Evolutionary conservation across 1,140 invertebrate species (phyloP).

Genomic region (Monomorium pharaonis): DNA sequence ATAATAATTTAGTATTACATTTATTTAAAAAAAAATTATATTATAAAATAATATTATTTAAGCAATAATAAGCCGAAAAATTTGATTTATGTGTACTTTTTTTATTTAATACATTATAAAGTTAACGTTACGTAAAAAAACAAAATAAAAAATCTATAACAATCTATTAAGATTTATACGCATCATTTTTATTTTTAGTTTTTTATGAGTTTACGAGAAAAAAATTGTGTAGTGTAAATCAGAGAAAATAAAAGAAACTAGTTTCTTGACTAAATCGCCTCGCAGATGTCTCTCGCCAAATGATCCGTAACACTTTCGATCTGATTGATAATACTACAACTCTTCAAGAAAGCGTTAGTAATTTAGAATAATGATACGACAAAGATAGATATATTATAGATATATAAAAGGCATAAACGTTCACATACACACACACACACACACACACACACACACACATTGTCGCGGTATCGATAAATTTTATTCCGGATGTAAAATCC

Average conservation of each 20-base stretch:
- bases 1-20: neutral
- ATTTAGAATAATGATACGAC: neutral
- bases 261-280: neutral
- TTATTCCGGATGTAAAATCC: neutral
- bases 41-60: neutral
- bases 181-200: neutral
- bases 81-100: neutral
- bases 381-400: no score
- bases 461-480: neutral
- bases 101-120: neutral
- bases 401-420: no score
- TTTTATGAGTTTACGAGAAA: neutral
- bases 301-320: neutral
- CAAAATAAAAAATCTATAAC: neutral
- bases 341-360: neutral
- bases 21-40: neutral
- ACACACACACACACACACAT: no score
- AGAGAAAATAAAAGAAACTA: neutral
- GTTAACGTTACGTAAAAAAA: neutral
- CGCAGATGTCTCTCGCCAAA: neutral
- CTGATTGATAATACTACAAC: neutral
- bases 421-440: no score
- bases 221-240: no score
- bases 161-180: neutral
- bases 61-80: neutral